Evolutionary conservation across 2,888 invertebrate genomes (phyloP).

Genomic region (Isoperla grammatica): DNA sequence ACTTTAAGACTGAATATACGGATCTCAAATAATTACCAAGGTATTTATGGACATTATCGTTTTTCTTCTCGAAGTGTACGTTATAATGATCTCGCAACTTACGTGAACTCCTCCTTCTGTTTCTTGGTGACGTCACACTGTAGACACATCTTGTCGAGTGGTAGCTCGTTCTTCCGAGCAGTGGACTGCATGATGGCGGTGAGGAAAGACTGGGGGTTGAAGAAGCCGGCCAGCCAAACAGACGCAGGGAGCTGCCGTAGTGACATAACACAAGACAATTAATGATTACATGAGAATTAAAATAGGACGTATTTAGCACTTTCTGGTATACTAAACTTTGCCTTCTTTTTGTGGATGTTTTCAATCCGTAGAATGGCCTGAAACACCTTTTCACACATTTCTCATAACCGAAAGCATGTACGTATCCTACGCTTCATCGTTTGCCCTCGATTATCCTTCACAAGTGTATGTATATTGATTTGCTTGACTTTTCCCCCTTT

Average conservation of each 20-base stretch:
- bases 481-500: too few species aligned
- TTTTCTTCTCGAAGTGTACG: too few species aligned
- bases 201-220: slow-evolving; percentile 92
- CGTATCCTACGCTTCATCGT: too few species aligned
- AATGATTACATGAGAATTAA: not conserved
- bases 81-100: slow-evolving; percentile 41
- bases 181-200: slow-evolving; percentile 99
- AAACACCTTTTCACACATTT: too few species aligned
- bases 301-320: not conserved
- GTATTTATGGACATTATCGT: too few species aligned
- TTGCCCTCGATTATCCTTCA: too few species aligned
- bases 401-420: too few species aligned
- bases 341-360: too few species aligned
- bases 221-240: slow-evolving; percentile 97
- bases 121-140: slow-evolving; percentile 98
- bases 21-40: too few species aligned
- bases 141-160: slow-evolving; percentile 93
- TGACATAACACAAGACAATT: slow-evolving; percentile 20
- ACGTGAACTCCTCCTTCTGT: slow-evolving; percentile 92
- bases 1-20: too few species aligned
- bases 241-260: slow-evolving; percentile 77
- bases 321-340: not conserved
- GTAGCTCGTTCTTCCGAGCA: slow-evolving; percentile 84
- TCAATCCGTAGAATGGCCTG: too few species aligned
- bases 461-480: too few species aligned